Evolutionary conservation across 2,113 vertebrate genomes (phyloP), one percentile per base, ranked within the genome.

Genomic region (Setophaga kirtlandii): DNA sequence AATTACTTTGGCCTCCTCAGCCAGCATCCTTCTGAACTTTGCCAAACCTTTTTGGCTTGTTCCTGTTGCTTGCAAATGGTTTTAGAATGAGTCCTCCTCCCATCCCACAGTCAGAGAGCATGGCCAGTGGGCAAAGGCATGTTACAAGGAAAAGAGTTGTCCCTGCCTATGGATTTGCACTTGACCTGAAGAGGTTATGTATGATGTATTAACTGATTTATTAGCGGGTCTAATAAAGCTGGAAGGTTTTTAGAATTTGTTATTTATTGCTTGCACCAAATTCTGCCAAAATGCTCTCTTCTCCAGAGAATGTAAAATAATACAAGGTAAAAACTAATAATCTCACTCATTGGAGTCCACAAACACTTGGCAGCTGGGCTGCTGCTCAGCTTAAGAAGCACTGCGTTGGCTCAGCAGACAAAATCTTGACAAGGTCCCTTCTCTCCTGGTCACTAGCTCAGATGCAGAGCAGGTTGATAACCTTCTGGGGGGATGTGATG

Each of bases 1-100:
- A 91, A 76, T 79, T 83, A 68, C 85, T 87, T 83, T 69, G 91
- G 35, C 35, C 63, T 91, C 59, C 42, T 85, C 59, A 90, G 90
- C 70, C 75, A 90, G 46, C 71, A 47, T 86, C 78, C 55, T 85
- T 73, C 55, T 31, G 37, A 85, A 55, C 55, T 67, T 93, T 70
- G 84, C 67, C 70, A 95, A 80, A 42, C 14, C 25, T 60, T 52
- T 93, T 76, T 69, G 74, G n/a, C 70, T 84, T 79, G 44, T 68
- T 91, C 8, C 58, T 87, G n/a, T 28, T 79, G 25, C 50, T 89
- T 79, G 58, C 10, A 30, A 75, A 80, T 18, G 28, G 33, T 73
- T 94, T 93, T 64, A 88, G 46, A 63, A 23, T n/a, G 49, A 60
- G 31, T 27, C 22, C 39, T 68, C 39, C 89, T 71, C 56, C 69